phyloP scores from a whole-genome alignment of 2,113 vertebrate species.

The Casuarius casuarius region DNA sequence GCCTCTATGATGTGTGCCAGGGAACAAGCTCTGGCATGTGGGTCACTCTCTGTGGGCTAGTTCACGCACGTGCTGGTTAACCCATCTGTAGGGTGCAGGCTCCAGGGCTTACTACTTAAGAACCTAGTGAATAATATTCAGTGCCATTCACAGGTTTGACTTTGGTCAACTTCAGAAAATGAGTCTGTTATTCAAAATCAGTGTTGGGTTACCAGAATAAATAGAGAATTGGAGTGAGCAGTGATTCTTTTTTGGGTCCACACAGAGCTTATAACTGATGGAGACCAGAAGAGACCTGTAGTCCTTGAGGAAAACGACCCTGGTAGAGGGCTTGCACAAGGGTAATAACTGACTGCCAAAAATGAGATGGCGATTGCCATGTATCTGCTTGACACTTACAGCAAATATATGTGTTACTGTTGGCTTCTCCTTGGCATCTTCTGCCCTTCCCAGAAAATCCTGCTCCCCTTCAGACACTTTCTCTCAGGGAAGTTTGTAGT shows the following conservation, averaged over 20 bases:
- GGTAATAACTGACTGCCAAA: background rate
- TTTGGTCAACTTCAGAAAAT: slow-evolving; percentile 40
- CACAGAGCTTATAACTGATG: background rate
- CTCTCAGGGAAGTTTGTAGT: background rate
- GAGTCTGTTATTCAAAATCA: slow-evolving; percentile 44
- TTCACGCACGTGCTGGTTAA: background rate
- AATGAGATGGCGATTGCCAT: background rate
- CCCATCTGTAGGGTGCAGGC: background rate
- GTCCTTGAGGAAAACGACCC: background rate
- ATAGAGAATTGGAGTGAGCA: slow-evolving; percentile 19
- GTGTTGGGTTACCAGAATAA: slow-evolving; percentile 40
- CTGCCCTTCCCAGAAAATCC: background rate
- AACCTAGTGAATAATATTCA: background rate
- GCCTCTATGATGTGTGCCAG: background rate
- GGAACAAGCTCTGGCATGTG: background rate
- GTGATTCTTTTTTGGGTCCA: background rate
- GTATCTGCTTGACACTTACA: background rate
- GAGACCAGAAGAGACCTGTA: background rate
- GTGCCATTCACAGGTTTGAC: slow-evolving; percentile 23
- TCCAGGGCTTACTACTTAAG: background rate
- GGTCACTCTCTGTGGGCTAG: rapidly evolving
- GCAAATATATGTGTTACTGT: background rate
- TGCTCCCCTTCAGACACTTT: background rate
- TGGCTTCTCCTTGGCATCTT: background rate
- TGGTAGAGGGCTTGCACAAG: background rate